Evolutionary conservation across 2,113 vertebrate genomes (phyloP).

Genomic region (Pachypanchax playfairii): DNA sequence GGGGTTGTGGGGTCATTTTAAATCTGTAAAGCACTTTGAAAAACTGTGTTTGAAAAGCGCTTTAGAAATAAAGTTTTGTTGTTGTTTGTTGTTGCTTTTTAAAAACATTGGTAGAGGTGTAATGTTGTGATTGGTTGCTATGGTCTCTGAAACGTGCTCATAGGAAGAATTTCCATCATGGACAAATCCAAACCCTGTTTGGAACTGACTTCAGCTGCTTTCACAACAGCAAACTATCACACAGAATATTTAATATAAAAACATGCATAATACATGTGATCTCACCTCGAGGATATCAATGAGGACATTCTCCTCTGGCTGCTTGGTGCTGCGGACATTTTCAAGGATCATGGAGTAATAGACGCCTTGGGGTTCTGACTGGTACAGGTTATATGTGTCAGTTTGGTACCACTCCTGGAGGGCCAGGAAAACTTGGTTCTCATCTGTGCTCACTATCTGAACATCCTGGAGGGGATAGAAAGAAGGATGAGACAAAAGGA

Average conservation of each 20-base stretch:
- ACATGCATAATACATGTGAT: background rate
- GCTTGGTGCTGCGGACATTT: slow-evolving; percentile 91
- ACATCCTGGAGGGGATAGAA: slow-evolving; percentile 82
- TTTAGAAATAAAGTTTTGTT: too few species aligned
- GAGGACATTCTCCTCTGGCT: slow-evolving; percentile 90
- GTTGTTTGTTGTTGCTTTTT: too few species aligned
- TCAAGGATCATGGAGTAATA: slow-evolving; percentile 90
- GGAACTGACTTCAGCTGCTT: background rate
- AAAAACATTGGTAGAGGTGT: background rate
- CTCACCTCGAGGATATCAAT: slow-evolving; percentile 94
- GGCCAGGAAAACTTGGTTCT: slow-evolving; percentile 93
- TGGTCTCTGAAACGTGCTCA: background rate
- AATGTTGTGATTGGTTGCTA: background rate
- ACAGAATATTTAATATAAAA: background rate
- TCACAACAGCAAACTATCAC: background rate
- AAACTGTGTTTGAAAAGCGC: too few species aligned
- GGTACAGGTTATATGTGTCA: slow-evolving; percentile 95
- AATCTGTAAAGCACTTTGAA: too few species aligned
- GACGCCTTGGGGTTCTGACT: slow-evolving; percentile 89
- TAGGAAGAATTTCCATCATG: background rate
- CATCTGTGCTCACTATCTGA: slow-evolving; percentile 94
- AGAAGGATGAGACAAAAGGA: background rate
- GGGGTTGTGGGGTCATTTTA: too few species aligned
- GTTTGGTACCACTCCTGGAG: slow-evolving; percentile 96
- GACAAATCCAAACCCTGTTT: background rate